Percentiles rank a stretch among this genome's conserved stretches.
Evolutionary conservation across 2,888 invertebrate genomes (phyloP).

Genomic region (Pecten maximus): DNA sequence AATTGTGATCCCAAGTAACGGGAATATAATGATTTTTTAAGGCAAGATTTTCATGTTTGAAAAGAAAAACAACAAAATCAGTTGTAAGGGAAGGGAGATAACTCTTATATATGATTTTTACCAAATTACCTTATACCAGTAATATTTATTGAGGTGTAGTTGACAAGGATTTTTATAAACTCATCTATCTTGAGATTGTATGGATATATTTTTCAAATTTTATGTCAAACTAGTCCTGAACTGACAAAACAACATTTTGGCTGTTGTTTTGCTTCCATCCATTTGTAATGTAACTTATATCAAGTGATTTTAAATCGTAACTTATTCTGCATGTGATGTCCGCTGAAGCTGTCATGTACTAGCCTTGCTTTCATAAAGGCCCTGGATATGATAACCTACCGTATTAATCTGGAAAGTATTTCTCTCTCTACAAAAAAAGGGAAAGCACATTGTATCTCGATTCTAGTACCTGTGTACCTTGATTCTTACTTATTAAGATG

Average conservation of each 20-base stretch:
- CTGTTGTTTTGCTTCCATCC: constrained; percentile 18
- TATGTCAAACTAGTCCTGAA: background rate
- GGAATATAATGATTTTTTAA: background rate
- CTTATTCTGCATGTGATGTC: no score
- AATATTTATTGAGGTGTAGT: background rate
- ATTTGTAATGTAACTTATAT: background rate
- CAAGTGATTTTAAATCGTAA: background rate
- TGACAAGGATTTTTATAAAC: background rate
- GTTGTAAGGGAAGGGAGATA: background rate
- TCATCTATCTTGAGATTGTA: background rate
- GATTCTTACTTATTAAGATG: no score
- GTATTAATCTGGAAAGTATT: no score
- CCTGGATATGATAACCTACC: no score
- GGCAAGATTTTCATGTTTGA: background rate
- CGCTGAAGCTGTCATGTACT: no score
- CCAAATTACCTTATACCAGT: background rate
- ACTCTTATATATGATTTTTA: background rate
- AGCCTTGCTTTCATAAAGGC: no score
- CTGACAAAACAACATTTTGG: background rate
- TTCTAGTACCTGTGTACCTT: no score
- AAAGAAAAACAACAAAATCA: background rate
- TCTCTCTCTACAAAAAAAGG: no score
- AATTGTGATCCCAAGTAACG: background rate
- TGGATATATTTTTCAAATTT: background rate
- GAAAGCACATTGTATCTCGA: no score